Base-by-base conservation (phyloP, 2,888 invertebrate genomes). In the Athetis lepigone region DNA sequence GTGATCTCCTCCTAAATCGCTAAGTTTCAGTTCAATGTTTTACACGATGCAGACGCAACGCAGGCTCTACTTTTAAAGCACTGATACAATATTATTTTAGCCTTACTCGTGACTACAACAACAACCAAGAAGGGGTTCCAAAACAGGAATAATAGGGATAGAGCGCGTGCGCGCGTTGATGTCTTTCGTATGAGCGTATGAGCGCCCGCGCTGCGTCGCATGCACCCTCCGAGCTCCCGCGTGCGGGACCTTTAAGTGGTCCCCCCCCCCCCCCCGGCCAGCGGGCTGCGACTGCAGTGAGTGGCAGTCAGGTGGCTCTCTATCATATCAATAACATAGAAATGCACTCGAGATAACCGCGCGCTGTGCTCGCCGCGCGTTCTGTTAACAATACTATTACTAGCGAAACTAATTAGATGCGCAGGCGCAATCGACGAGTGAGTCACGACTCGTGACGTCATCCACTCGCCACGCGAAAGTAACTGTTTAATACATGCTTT, bases 141-240 rank as follows among this genome's bases (percentile, higher is more conserved):
- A 1, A 11, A 4, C 29, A 39, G 66, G 40, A 66, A 40, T 5
- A 25, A n/a, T 3, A 7, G 21, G 43, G 16, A 21, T 6, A 18
- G 2, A 0, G 2, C 9, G 8, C 8, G 8, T 4, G 18, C 13
- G 42, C 77, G 77, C 75, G 75, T 75, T 67, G 63, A 75, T 65
- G 75, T 75, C 75, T 75, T 77, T 63, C 40, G 43, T 50, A 45
- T 6, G 54, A 21, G 25, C 23, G n/a, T n/a, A n/a, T 5, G 0
- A 2, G 21, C 2, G 3, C 18, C 9, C 16, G 13, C n/a, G 45
- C 11, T 8, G 0, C 23, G 7, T 19, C 13, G 13, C 0, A 11
- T 9, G n/a, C 0, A 16, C 18, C 18, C 8, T 4, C 1, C n/a
- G n/a, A 5, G 33, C 2, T 18, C 18, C 36, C 1, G 18, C 39